These are phyloP conservation scores for Chiloscyllium plagiosum DNA, from an alignment of 2,113 vertebrate genomes.

Conservation along the genomic window DNA sequence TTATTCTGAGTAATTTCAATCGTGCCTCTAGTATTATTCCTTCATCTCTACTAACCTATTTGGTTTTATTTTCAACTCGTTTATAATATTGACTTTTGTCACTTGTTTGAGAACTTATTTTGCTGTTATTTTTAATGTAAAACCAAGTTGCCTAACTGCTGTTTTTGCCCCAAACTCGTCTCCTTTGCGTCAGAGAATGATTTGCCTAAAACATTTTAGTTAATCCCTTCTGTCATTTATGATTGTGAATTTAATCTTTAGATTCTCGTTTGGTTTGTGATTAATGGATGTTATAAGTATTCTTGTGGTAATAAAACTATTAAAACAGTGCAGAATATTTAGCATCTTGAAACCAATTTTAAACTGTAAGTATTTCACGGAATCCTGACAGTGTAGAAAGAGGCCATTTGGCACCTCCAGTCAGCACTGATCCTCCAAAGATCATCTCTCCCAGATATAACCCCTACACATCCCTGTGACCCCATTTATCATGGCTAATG, in stretches of 20 bases:
- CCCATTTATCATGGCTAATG: no score
- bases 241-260: not conserved
- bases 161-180: not conserved
- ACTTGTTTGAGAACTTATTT: not conserved
- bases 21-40: not conserved
- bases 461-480: no score
- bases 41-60: not conserved
- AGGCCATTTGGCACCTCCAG: no score
- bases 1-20: not conserved
- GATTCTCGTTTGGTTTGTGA: not conserved
- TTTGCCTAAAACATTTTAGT: not conserved
- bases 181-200: not conserved
- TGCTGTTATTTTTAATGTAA: not conserved
- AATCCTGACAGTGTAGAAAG: no score
- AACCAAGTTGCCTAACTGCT: not conserved
- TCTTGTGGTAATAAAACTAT: not conserved
- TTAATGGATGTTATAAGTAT: not conserved
- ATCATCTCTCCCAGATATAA: no score
- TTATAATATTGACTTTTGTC: not conserved
- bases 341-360: not conserved
- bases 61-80: not conserved
- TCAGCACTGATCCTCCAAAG: no score
- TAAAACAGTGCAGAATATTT: not conserved
- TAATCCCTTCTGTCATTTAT: not conserved
- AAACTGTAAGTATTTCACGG: not conserved